These are phyloP conservation scores for Petrophora chlorosata DNA, from an alignment of 2,888 invertebrate species.

Conservation along the genomic window DNA sequence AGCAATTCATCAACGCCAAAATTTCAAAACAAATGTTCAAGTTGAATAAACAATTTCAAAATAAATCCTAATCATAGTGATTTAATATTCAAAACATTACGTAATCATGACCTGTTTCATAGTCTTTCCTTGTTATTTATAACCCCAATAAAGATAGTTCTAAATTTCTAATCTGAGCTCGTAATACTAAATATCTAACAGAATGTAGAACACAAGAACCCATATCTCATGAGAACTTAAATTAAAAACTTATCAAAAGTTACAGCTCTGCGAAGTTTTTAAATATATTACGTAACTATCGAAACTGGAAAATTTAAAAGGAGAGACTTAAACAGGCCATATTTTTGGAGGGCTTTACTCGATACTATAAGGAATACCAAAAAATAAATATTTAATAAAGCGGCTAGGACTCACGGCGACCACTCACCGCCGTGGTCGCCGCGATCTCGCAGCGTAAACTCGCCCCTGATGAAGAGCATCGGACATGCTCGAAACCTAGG, in stretches of 20 bases:
- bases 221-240: conserved; percentile 15
- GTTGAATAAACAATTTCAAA: neutral
- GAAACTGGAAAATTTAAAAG: neutral
- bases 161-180: conserved; percentile 4
- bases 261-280: conserved; percentile 8
- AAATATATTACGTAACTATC: neutral
- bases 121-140: conserved; percentile 11
- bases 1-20: neutral
- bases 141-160: conserved; percentile 15
- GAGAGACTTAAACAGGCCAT: no score
- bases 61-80: conserved; percentile 6
- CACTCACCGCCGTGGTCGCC: no score
- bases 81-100: conserved; percentile 12
- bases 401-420: no score
- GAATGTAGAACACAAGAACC: neutral
- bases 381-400: no score
- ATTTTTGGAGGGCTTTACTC: no score
- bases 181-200: neutral
- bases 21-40: neutral
- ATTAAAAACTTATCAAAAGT: conserved; percentile 14
- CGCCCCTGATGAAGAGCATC: no score
- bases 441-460: no score
- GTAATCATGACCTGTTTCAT: conserved; percentile 16
- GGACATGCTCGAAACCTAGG: no score
- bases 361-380: no score